phyloP scores from a whole-genome alignment of 2,797 vertebrate genomes.

The Choloepus didactylus region DNA sequence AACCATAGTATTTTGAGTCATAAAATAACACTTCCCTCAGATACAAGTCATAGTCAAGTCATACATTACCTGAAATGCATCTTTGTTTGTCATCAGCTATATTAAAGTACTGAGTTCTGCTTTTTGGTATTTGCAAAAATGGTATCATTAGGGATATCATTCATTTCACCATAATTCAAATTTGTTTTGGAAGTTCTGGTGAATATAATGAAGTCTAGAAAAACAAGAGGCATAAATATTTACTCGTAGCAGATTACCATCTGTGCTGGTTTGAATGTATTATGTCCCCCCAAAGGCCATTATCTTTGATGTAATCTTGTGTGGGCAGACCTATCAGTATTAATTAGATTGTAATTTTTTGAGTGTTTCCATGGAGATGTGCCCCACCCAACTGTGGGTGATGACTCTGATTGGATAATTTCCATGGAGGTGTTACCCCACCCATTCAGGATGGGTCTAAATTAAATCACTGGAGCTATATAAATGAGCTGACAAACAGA shows the following conservation, averaged over 20 bases:
- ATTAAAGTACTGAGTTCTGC: constrained; percentile 13
- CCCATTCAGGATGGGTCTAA: no score
- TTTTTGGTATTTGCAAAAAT: constrained; percentile 57
- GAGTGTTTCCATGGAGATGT: no score
- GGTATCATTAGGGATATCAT: constrained; percentile 26
- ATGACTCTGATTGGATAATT: no score
- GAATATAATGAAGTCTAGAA: not conserved
- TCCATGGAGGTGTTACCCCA: no score
- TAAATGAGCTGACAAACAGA: no score
- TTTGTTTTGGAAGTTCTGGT: constrained; percentile 43
- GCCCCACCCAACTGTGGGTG: no score
- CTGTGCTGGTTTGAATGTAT: not conserved
- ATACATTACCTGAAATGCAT: constrained; percentile 49
- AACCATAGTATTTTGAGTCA: not conserved
- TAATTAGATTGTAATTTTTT: no score
- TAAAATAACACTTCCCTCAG: not conserved
- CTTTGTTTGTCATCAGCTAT: constrained; percentile 37
- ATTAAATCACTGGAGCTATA: no score
- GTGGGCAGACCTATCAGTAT: no score
- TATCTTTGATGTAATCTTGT: no score
- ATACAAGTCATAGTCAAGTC: constrained; percentile 2
- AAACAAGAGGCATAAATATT: not conserved
- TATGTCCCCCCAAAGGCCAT: no score
- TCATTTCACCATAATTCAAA: constrained; percentile 58
- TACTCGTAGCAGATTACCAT: constrained; percentile 5